Evolutionary conservation across 2,113 vertebrate species (phyloP).

Genomic region (Poeciliopsis prolifica): DNA sequence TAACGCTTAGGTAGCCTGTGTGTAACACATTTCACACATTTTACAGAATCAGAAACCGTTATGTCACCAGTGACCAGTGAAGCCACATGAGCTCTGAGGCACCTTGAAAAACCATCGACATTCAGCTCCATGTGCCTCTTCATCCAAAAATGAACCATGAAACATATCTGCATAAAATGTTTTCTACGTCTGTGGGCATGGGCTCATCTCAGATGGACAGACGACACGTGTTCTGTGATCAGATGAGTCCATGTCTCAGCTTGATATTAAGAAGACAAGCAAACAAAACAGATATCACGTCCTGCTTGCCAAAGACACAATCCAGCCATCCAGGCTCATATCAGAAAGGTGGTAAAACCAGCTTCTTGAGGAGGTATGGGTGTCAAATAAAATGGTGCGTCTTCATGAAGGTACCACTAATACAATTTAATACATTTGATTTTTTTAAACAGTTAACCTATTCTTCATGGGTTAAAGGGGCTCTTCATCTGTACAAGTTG

Average conservation of each 20-base stretch:
- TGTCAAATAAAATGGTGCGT: background rate
- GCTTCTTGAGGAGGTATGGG: background rate
- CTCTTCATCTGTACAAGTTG: background rate
- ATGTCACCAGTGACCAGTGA: background rate
- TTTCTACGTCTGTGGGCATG: background rate
- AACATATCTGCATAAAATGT: background rate
- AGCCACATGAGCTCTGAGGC: background rate
- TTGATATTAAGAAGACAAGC: background rate
- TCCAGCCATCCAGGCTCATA: background rate
- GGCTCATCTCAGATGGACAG: constrained; percentile 6
- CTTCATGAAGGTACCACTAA: background rate
- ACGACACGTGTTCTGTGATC: constrained; percentile 1
- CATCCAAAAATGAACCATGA: background rate
- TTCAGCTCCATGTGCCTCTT: background rate
- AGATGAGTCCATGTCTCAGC: background rate
- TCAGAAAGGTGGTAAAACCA: background rate
- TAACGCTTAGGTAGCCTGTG: background rate
- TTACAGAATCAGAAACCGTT: background rate
- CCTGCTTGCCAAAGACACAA: background rate
- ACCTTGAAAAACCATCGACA: background rate
- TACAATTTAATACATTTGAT: background rate
- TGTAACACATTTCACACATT: background rate
- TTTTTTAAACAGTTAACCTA: background rate
- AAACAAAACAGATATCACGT: background rate
- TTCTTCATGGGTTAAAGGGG: background rate